Evolutionary conservation across 2,113 vertebrate species (phyloP).

Genomic region (Brachirus orientalis): DNA sequence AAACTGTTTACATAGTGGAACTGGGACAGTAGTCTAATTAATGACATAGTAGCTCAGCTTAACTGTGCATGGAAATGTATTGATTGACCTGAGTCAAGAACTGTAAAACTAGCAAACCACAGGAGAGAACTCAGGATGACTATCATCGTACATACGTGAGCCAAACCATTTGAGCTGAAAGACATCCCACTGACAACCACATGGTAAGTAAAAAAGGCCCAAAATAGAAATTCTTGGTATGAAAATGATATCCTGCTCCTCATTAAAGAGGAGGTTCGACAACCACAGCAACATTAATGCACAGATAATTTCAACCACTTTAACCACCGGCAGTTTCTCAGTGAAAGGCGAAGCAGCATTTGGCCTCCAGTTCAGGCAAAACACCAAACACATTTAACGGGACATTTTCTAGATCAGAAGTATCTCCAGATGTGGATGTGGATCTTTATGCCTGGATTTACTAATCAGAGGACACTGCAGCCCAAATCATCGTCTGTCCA

Average conservation of each 20-base stretch:
- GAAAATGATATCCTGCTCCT: neutral
- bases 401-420: slow-evolving; percentile 8
- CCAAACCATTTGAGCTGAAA: slow-evolving; percentile 6
- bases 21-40: no score
- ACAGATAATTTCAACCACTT: neutral
- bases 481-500: slow-evolving; percentile 2
- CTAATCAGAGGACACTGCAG: neutral
- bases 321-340: neutral
- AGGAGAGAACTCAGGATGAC: neutral
- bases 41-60: no score
- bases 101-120: slow-evolving; percentile 1
- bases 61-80: no score
- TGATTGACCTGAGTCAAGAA: neutral
- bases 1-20: no score
- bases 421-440: slow-evolving; percentile 20
- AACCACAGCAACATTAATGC: slow-evolving; percentile 1
- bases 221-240: slow-evolving; percentile 3
- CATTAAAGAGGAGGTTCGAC: neutral
- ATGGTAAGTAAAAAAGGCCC: no score
- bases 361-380: neutral
- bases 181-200: neutral
- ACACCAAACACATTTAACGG: neutral
- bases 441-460: neutral
- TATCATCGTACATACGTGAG: neutral
- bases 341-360: neutral